phyloP scores from a whole-genome alignment of 2,797 vertebrate genomes.

The Knipowitschia caucasica region DNA sequence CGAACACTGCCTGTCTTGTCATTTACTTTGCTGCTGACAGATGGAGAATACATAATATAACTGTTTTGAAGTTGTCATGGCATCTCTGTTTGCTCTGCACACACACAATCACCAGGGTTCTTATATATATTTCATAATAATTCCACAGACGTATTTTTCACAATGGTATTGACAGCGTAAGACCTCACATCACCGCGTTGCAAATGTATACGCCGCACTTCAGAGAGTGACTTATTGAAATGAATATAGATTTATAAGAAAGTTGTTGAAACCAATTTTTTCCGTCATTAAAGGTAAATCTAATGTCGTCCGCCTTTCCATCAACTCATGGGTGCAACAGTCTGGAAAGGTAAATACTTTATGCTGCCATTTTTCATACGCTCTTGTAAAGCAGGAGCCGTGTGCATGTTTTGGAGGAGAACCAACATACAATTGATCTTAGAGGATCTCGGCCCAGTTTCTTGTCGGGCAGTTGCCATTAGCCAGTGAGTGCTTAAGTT shows the following conservation, averaged over 20 bases:
- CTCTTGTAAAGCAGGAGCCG: conserved; percentile 2
- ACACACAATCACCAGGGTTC: not conserved
- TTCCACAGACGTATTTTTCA: not conserved
- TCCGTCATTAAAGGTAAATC: conserved; percentile 1
- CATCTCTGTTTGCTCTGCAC: conserved; percentile 7
- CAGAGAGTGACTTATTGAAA: not conserved
- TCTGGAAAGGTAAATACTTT: conserved; percentile 6
- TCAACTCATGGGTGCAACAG: conserved; percentile 2
- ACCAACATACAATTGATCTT: not conserved
- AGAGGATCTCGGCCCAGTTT: not conserved
- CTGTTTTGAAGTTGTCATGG: conserved; percentile 29
- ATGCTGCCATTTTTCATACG: conserved; percentile 6
- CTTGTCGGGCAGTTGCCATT: not conserved
- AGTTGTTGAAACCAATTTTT: not conserved
- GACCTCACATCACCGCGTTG: not conserved
- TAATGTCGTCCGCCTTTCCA: not conserved
- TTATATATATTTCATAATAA: conserved; percentile 3
- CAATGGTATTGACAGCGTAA: conserved; percentile 1
- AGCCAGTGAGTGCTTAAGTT: conserved; percentile 1
- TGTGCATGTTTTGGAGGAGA: conserved; percentile 10
- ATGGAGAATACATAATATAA: conserved; percentile 28
- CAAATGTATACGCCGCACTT: not conserved
- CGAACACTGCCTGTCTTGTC: conserved; percentile 46
- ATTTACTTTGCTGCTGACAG: conserved; percentile 30
- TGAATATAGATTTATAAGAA: conserved; percentile 6